These are phyloP conservation scores for Patagioenas fasciata DNA, from an alignment of 2,113 vertebrate species.

Conservation along the genomic window DNA sequence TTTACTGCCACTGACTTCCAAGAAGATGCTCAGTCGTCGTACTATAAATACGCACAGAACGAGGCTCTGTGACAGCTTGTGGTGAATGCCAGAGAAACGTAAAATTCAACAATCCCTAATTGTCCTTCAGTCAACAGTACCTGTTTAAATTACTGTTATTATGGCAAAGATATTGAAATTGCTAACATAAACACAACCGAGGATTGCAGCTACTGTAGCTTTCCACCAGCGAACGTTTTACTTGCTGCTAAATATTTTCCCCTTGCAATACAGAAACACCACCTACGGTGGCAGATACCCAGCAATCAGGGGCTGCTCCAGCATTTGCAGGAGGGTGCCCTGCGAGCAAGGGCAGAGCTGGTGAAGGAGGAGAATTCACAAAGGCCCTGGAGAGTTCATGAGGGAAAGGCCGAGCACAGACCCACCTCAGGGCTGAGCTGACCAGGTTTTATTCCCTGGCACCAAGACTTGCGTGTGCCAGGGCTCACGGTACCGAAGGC, in stretches of 20 bases:
- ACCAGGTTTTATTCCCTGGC: neutral
- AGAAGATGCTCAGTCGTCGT: rapidly evolving
- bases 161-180: neutral
- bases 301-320: rapidly evolving
- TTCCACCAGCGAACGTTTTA: neutral
- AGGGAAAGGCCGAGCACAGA: neutral
- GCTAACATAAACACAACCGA: neutral
- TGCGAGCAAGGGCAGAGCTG: neutral
- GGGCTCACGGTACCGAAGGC: neutral
- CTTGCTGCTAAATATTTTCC: neutral
- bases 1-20: neutral
- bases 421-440: neutral
- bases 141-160: constrained; percentile 16
- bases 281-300: rapidly evolving
- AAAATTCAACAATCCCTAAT: neutral
- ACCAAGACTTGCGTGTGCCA: rapidly evolving
- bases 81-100: neutral
- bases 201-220: neutral
- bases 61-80: neutral
- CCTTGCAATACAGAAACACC: neutral
- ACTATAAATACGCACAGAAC: neutral
- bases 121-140: neutral
- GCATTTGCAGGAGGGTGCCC: neutral
- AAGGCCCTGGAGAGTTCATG: neutral
- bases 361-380: neutral